phyloP scores from a whole-genome alignment of 64 coral and sea anemone species.

The Stichodactyla helianthus region DNA sequence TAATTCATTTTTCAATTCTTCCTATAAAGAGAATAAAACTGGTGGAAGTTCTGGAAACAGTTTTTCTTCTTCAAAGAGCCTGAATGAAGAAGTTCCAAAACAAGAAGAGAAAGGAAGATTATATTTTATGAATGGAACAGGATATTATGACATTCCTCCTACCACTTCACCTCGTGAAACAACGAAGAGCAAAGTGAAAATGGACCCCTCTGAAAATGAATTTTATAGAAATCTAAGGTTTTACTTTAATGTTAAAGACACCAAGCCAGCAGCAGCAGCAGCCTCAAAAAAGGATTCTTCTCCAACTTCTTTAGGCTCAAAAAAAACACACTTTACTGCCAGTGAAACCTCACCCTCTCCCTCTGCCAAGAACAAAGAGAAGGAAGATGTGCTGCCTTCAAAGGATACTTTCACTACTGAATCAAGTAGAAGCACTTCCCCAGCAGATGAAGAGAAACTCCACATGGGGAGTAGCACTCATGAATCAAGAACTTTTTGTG shows the following conservation, averaged over 20 bases:
- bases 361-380: neutral
- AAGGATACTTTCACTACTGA: neutral
- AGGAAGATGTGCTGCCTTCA: neutral
- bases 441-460: neutral
- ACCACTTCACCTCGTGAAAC: neutral
- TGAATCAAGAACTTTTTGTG: neutral
- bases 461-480: neutral
- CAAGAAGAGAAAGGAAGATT: neutral
- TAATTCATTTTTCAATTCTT: neutral
- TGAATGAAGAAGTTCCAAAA: neutral
- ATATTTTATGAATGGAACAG: slow-evolving; percentile 28
- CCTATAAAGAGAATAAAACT: neutral
- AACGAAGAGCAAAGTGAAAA: neutral
- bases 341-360: neutral
- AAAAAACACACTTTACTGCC: neutral
- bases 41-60: neutral
- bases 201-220: slow-evolving; percentile 60
- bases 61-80: neutral
- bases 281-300: neutral
- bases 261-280: neutral
- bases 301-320: neutral
- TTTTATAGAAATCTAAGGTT: slow-evolving; percentile 79
- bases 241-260: slow-evolving; percentile 57
- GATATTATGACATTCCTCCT: neutral
- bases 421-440: neutral